Evolutionary conservation across 2,113 vertebrate species (phyloP), one percentile per base, ranked within the genome.

Genomic region (Neolamprologus falcicula): DNA sequence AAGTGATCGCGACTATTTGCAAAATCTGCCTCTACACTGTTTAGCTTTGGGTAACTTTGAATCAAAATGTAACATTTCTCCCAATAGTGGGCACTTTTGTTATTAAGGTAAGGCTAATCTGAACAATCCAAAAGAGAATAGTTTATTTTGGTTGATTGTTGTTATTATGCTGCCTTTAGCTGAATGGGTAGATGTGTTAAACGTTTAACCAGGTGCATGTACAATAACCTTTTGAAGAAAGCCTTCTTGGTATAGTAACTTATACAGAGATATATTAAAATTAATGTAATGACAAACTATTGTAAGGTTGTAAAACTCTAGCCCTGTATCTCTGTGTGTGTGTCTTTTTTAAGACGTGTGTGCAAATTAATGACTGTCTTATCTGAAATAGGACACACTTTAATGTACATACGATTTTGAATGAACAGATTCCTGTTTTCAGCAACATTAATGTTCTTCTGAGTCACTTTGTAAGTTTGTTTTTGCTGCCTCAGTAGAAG

Each of bases 1-100:
- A 71, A 71, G 7, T 71, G 37, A 40, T 7, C 7, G 0, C 0
- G 12, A 28, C 54, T 57, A 42, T 24, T 9, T 71, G 37, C 66
- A 71, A 2, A 42, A 26, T 16, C 13, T 42, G 33, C 33, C 63
- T 1, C 61, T 21, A 21, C 10, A 68, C 19, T 12, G 61, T n/a
- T 5, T 66, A 7, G 61, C 61, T 13, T 37, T 37, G 31, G 9
- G 31, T 35, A 3, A 66, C 19, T n/a, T 68, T 66, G 0, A 37
- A 37, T 66, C 19, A 37, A 68, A 68, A 68, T 68, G 63, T 40
- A 68, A 40, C 11, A 40, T 68, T 68, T 37, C 7, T 21, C 63
- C 11, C 63, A 68, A 8, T 5, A 68, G 63, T 40, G 33, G 11
- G 4, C 19, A 68, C 33, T 68, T 13, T 37, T 68, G 33, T 21